Percentiles rank a stretch among this genome's conserved stretches.
Evolutionary conservation across 2,113 vertebrate species (phyloP).

Genomic region (Azemiops feae): DNA sequence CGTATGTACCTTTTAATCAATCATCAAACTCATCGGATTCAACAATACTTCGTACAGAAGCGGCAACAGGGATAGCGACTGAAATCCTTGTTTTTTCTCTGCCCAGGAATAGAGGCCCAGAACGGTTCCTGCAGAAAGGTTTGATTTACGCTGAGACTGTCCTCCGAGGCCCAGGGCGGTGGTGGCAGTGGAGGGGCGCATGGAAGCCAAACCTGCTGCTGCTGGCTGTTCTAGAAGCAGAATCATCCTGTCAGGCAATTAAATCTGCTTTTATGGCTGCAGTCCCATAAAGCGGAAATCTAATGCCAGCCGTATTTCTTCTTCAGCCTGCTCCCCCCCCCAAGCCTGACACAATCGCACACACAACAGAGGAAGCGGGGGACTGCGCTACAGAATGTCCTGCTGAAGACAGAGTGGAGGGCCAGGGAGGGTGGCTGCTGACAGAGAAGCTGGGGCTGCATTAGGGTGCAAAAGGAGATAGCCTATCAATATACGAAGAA

Average conservation of each 20-base stretch:
- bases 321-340: background rate
- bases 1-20: background rate
- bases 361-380: background rate
- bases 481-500: background rate
- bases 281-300: background rate
- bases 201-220: background rate
- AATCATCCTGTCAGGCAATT: background rate
- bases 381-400: background rate
- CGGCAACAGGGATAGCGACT: background rate
- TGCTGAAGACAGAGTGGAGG: background rate
- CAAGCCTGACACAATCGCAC: background rate
- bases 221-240: background rate
- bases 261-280: background rate
- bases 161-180: background rate
- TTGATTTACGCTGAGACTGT: background rate
- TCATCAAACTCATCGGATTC: background rate
- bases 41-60: background rate
- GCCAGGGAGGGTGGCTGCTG: background rate
- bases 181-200: background rate
- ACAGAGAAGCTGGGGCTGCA: background rate
- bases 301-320: background rate
- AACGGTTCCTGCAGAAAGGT: background rate
- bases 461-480: background rate
- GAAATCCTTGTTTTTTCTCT: background rate
- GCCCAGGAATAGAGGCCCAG: background rate